Percentiles rank a stretch among this genome's conserved stretches.
Evolutionary conservation across 2,113 vertebrate genomes (phyloP).

Genomic region (Hoplias malabaricus): DNA sequence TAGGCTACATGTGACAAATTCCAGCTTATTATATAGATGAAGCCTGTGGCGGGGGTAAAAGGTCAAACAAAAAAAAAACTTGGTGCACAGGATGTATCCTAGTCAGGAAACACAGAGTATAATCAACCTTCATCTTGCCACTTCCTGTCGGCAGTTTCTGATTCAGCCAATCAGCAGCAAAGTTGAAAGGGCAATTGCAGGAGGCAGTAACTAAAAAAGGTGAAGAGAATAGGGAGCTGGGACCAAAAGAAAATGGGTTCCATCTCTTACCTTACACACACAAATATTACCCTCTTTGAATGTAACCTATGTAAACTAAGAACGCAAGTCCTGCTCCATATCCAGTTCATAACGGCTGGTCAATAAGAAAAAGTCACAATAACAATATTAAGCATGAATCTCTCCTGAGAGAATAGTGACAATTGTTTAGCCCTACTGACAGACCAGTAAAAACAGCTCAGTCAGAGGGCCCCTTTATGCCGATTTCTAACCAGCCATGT

Average conservation of each 20-base stretch:
- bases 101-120: conserved; percentile 23
- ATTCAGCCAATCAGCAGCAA: conserved; percentile 46
- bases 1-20: background rate
- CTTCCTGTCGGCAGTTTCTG: conserved; percentile 46
- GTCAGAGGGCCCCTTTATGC: background rate
- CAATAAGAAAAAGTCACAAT: conserved; percentile 6
- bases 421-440: conserved; percentile 5
- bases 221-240: background rate
- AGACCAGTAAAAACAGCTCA: background rate
- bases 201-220: conserved; percentile 28
- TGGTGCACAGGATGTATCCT: conserved; percentile 38
- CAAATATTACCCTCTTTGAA: background rate
- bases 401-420: conserved; percentile 9
- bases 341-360: background rate
- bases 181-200: conserved; percentile 4
- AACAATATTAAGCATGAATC: conserved; percentile 1
- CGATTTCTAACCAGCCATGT: background rate
- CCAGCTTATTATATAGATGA: conserved; percentile 29
- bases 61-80: conserved; percentile 45
- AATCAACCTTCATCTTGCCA: conserved; percentile 26
- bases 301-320: background rate
- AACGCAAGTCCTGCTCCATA: background rate
- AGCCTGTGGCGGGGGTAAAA: conserved; percentile 1
- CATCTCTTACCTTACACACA: background rate
- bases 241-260: conserved; percentile 38